Percentiles rank a stretch among this genome's conserved stretches.
Evolutionary conservation across 2,888 invertebrate genomes (phyloP).

Genomic region (Drosophila barbarae): DNA sequence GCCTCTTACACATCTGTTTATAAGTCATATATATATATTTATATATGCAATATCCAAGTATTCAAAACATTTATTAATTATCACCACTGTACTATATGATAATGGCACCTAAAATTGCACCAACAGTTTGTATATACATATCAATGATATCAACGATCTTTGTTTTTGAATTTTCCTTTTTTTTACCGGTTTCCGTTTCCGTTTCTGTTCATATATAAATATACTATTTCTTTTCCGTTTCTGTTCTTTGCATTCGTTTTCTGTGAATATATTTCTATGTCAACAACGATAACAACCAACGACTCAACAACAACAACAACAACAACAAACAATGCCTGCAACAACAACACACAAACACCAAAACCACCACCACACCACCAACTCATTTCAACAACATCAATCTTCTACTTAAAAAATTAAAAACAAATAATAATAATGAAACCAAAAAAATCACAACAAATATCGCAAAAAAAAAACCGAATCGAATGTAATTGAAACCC

Average conservation of each 20-base stretch:
- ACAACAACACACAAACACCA: slow-evolving; percentile 38
- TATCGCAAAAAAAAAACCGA: not conserved
- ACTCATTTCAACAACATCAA: slow-evolving; percentile 25
- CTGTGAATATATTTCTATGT: slow-evolving; percentile 48
- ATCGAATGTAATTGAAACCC: slow-evolving; percentile 28
- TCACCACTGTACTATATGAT: slow-evolving; percentile 1
- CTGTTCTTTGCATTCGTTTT: slow-evolving; percentile 35
- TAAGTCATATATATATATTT: slow-evolving; percentile 4
- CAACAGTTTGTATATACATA: slow-evolving; percentile 27
- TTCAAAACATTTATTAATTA: not conserved
- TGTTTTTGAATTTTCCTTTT: slow-evolving; percentile 57
- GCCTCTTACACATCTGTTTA: not conserved
- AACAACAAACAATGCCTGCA: slow-evolving; percentile 32
- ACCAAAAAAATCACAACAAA: slow-evolving; percentile 4
- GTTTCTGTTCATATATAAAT: slow-evolving; percentile 13
- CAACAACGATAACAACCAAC: slow-evolving; percentile 42
- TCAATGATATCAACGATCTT: slow-evolving; percentile 44
- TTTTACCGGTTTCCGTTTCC: slow-evolving; percentile 50
- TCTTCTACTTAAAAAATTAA: slow-evolving; percentile 1
- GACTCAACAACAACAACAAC: slow-evolving; percentile 51
- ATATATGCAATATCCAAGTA: slow-evolving; percentile 4
- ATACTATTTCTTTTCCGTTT: slow-evolving; percentile 52
- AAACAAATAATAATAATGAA: slow-evolving; percentile 11
- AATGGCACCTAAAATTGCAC: slow-evolving; percentile 42
- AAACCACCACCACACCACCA: slow-evolving; percentile 34